Base-by-base conservation (phyloP, 64 coral and sea anemone species). In the Acropora yongei region DNA sequence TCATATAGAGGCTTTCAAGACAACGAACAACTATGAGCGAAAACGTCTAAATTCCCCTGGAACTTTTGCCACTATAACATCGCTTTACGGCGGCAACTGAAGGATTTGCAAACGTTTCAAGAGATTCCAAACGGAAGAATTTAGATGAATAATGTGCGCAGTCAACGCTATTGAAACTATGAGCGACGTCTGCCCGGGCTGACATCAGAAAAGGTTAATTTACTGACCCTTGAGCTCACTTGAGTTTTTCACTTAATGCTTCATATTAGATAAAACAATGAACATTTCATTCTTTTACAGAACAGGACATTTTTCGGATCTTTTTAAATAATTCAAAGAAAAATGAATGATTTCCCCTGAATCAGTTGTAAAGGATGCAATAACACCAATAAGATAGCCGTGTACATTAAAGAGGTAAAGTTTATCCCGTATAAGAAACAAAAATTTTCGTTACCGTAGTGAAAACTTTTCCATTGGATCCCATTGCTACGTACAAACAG, bases 201-300 rank as follows among this genome's bases (percentile, higher is more conserved):
- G 43, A 49, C 82, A 43, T 72, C 17, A 65, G 63, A 11, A 68
- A 47, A 69, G 82, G 63, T 69, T 85, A 85, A 85, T 85, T 71
- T 71, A 18, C 7, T 67, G 61, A 71, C 82, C 40, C 43, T 48
- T 85, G 20, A 72, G 18, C n/a, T 10, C 82, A 85, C 61, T 85
- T 65, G n/a, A 69, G 61, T 20, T 85, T 85, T 85, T 85, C 82
- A 85, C 82, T 85, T 85, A 85, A 9, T 67, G 16, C 17, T 72
- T 20, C 7, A 41, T 30, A 69, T 49, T 44, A 19, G 1, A 71
- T 72, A 30, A 85, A 65, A 83, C 55, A 63, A 51, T 43, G 10
- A 55, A 5, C 51, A 55, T 55, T 10, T 55, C 51, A 55, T 55
- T 55, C 51, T 55, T 55, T 5, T 55, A 30, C 30, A 30, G 30